Percentiles rank a stretch among this genome's conserved stretches.
Evolutionary conservation across 2,888 invertebrate species (phyloP).

Genomic region (Cyrtodaria siliqua): DNA sequence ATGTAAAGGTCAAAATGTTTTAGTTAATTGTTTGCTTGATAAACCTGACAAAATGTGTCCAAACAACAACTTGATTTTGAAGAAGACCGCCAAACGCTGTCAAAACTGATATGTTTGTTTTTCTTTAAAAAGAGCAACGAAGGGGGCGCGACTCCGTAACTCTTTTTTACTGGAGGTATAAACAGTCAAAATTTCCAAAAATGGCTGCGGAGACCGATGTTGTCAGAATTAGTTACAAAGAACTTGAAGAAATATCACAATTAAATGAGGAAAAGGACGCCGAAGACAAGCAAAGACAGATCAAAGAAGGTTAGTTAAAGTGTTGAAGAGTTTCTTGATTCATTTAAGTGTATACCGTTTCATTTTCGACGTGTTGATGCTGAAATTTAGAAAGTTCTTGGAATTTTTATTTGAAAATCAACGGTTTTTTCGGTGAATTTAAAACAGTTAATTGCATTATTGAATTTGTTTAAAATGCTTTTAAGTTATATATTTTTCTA

Average conservation of each 20-base stretch:
- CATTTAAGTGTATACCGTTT: neutral
- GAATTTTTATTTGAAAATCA: neutral
- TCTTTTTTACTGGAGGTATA: constrained; percentile 26
- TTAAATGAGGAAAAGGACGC: constrained; percentile 56
- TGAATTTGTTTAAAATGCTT: constrained; percentile 6
- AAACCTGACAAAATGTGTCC: no score
- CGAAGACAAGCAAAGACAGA: constrained; percentile 26
- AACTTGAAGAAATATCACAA: constrained; percentile 69
- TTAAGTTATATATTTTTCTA: no score
- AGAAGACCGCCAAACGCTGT: constrained; percentile 27
- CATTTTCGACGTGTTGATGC: neutral
- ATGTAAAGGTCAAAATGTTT: no score
- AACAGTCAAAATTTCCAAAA: constrained; percentile 54
- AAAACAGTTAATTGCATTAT: neutral
- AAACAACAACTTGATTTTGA: no score
- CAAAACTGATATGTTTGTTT: neutral
- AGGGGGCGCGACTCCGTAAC: constrained; percentile 1
- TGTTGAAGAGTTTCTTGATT: neutral
- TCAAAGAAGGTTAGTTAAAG: constrained; percentile 22
- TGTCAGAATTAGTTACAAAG: constrained; percentile 71
- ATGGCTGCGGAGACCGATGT: constrained; percentile 69
- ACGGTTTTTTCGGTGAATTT: constrained; percentile 6
- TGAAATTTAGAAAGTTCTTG: neutral
- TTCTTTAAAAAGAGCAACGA: neutral
- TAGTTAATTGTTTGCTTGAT: no score